These are phyloP conservation scores for Alces alces DNA, from an alignment of 2,113 vertebrate genomes.

Conservation along the genomic window DNA sequence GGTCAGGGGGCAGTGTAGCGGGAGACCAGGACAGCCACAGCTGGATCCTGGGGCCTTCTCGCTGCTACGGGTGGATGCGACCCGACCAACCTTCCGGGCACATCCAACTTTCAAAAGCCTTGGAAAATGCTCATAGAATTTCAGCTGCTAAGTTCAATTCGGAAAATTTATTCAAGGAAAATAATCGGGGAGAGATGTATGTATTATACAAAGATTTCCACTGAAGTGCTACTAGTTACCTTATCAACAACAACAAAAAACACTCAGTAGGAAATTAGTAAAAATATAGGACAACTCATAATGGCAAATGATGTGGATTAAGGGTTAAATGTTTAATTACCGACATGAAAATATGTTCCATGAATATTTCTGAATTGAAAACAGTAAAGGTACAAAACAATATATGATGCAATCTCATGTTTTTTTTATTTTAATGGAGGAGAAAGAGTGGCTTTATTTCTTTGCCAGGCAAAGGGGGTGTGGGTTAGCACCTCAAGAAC, in stretches of 20 bases:
- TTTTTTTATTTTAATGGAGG: neutral
- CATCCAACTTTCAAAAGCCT: neutral
- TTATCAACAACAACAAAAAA: neutral
- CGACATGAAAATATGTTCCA: neutral
- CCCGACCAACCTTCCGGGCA: neutral
- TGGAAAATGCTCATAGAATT: neutral
- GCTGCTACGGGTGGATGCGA: fast-evolving
- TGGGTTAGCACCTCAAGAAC: neutral
- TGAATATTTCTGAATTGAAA: neutral
- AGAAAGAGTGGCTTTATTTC: neutral
- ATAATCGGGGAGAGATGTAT: neutral
- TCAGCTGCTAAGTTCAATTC: neutral
- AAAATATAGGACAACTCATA: neutral
- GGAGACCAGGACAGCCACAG: neutral
- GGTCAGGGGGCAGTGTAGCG: neutral
- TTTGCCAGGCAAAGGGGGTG: neutral
- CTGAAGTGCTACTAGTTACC: neutral
- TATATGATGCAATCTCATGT: neutral
- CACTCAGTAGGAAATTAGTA: neutral
- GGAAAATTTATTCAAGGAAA: neutral
- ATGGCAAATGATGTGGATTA: neutral
- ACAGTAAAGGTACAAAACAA: neutral
- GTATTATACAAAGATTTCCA: neutral
- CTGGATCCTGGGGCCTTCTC: neutral
- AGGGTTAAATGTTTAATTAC: neutral